Evolutionary conservation across 92 coral and sea anemone genomes (phyloP).

Genomic region (Scolanthus callimorphus): DNA sequence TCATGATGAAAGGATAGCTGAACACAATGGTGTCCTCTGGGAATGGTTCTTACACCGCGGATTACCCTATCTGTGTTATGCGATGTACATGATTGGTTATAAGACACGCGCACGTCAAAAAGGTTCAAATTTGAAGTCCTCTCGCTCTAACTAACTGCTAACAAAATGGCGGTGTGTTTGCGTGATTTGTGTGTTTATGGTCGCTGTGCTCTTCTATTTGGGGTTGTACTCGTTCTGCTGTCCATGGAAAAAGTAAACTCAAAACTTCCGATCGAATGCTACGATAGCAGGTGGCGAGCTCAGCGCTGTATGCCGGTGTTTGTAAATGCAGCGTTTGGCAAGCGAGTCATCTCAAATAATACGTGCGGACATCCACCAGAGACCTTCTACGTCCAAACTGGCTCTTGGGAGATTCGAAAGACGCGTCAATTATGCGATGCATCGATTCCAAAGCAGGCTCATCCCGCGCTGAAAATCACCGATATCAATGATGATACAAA

Average conservation of each 20-base stretch:
- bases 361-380: constrained; percentile 89
- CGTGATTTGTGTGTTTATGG: not conserved
- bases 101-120: no score
- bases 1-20: no score
- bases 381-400: constrained; percentile 87
- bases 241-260: not conserved
- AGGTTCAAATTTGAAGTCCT: no score
- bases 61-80: no score
- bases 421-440: constrained; percentile 79
- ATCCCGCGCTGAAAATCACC: constrained; percentile 78
- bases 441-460: constrained; percentile 21
- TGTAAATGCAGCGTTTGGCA: constrained; percentile 85
- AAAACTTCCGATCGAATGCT: constrained; percentile 41
- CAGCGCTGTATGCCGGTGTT: constrained; percentile 90
- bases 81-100: no score
- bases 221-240: constrained; percentile 1
- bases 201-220: not conserved
- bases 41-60: no score
- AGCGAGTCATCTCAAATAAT: constrained; percentile 74
- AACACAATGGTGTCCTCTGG: no score
- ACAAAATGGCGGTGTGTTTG: constrained; percentile 17
- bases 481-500: constrained; percentile 92
- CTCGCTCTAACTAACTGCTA: constrained; percentile 17
- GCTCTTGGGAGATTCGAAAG: constrained; percentile 66
- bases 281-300: constrained; percentile 25